phyloP scores from a whole-genome alignment of 2,113 vertebrate genomes.

The Crotalus helleri region DNA sequence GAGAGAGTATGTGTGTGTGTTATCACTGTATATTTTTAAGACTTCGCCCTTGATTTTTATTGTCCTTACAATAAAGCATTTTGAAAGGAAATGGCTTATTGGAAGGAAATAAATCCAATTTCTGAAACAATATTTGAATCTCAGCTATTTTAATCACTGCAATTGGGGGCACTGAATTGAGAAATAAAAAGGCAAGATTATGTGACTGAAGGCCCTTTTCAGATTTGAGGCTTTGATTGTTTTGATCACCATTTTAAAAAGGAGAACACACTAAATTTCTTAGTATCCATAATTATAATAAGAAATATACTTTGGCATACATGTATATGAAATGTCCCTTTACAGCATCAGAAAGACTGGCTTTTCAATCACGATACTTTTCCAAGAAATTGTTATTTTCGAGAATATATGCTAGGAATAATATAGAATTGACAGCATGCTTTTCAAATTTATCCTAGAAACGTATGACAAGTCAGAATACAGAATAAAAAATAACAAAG shows the following conservation, averaged over 20 bases:
- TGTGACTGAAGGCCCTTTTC: not conserved
- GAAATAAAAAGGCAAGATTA: not conserved
- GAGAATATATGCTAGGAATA: not conserved
- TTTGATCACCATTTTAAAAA: not conserved
- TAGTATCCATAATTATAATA: not conserved
- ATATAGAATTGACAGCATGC: not conserved
- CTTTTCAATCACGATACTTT: not conserved
- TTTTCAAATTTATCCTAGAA: not conserved
- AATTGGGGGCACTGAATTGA: not conserved
- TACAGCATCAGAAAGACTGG: not conserved
- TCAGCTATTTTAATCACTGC: not conserved
- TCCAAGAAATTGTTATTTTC: not conserved
- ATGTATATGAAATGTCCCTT: not conserved
- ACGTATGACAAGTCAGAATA: not conserved
- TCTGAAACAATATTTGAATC: not conserved
- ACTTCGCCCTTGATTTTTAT: not conserved
- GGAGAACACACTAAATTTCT: not conserved
- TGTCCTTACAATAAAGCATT: not conserved
- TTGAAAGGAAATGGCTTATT: not conserved
- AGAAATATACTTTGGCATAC: not conserved
- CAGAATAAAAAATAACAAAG: not conserved
- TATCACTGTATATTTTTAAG: not conserved
- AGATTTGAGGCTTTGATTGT: not conserved
- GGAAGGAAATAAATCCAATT: not conserved
- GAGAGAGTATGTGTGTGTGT: not conserved